Evolutionary conservation across 2,888 invertebrate genomes (phyloP), one percentile per base, ranked within the genome.

Genomic region (Argyresthia albistria): DNA sequence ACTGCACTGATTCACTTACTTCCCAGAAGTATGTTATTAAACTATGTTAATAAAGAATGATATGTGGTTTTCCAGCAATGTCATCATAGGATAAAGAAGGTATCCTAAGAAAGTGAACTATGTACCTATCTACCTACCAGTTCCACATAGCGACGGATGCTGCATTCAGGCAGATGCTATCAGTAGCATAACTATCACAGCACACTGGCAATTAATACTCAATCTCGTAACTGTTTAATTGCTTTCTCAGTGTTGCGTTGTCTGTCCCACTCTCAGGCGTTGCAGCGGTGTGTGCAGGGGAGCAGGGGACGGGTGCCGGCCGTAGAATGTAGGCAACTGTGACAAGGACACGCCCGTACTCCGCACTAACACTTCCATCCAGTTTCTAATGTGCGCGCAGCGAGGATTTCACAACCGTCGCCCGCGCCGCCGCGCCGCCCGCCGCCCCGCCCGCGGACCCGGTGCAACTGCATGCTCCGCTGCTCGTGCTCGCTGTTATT

Each of bases 341-440:
- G 86, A 86, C 86, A 87, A 87, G 86, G 86, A 84, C 86, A 84
- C 82, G 80, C 86, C 82, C 81, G 86, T 82, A 84, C 84, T 76
- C 25, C 73, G 78, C 74, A 76, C 79, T 76, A 83, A 78, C 80
- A 83, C 81, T 84, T 82, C 86, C 84, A 87, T 83, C 84, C 80
- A 87, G 86, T 86, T 86, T 83, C 84, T 84, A 87, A 83, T 77
- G 76, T 76, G 80, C 73, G 80, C 73, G 76, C 71, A 73, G 72
- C 73, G 76, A 72, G 73, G 72, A 74, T 84, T 84, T 84, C 84
- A 81, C 80, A 83, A 84, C 72, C 52, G 39, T 57, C 62, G 62
- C 65, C 73, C 66, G 66, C 69, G 61, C 67, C 70, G 45, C 76
- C 68, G 70, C 73, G 65, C 65, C 62, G 55, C 66, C 70, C 74